Conservation (phyloP, 35 echinoderm and acorn worm genomes). For the Ptychodera flava region DNA sequence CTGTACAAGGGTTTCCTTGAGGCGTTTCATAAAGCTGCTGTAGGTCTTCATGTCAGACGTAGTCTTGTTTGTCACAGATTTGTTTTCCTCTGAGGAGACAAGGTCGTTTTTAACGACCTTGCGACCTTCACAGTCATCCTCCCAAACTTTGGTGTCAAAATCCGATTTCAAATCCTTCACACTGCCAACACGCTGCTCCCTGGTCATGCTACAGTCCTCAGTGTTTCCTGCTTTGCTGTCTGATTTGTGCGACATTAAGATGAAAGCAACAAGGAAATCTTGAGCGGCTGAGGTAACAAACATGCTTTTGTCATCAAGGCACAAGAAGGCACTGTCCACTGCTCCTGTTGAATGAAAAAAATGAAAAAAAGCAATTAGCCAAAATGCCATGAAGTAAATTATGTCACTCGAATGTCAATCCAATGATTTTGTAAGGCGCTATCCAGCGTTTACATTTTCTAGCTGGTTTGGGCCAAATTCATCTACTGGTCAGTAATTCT, state of each 20-base stretch:
- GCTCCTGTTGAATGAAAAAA: not conserved
- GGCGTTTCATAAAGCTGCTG: not conserved
- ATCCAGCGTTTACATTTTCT: no score
- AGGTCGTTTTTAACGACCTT: not conserved
- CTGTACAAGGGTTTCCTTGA: not conserved
- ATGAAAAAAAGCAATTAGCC: no score
- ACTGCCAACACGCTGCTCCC: not conserved
- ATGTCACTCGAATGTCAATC: no score
- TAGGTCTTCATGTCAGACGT: not conserved
- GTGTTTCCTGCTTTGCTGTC: not conserved
- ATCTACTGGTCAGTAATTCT: no score
- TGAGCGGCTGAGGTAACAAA: slow-evolving; percentile 1
- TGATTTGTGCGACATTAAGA: not conserved
- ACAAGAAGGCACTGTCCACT: not conserved
- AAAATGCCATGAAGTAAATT: no score
- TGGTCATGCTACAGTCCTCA: no score
- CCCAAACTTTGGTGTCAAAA: not conserved
- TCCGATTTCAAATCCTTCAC: no score
- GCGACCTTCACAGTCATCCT: not conserved
- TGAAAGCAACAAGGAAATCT: not conserved
- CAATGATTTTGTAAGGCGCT: no score
- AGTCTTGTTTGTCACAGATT: not conserved
- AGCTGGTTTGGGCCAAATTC: no score
- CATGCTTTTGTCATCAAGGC: not conserved
- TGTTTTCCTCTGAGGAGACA: not conserved